Evolutionary conservation across 2,797 vertebrate species (phyloP).

Genomic region (Moxostoma hubbsi): DNA sequence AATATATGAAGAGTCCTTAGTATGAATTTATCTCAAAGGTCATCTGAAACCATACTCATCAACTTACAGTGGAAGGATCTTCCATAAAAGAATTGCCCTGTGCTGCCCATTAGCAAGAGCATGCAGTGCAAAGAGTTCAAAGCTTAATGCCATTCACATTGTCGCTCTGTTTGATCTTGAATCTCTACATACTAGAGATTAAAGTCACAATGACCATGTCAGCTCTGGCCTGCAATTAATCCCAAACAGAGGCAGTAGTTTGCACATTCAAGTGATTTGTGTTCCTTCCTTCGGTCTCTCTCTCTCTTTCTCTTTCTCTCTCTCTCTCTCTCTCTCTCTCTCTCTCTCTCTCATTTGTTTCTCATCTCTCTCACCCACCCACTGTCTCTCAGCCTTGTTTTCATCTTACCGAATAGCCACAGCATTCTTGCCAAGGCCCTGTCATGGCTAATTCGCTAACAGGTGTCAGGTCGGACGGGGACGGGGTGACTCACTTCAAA

Average conservation of each 20-base stretch:
- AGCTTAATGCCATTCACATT: conserved; percentile 31
- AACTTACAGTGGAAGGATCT: neutral
- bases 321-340: no score
- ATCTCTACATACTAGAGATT: conserved; percentile 36
- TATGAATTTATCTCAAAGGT: conserved; percentile 3
- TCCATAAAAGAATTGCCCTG: conserved; percentile 12
- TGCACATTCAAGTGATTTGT: conserved; percentile 28
- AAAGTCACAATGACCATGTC: conserved; percentile 38
- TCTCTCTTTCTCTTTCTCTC: neutral
- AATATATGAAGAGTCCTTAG: neutral
- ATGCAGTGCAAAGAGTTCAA: conserved; percentile 24
- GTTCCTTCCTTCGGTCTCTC: conserved; percentile 17
- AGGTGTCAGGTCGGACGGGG: conserved; percentile 64
- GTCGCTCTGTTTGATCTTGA: conserved; percentile 33
- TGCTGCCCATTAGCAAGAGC: conserved; percentile 31
- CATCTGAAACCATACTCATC: conserved; percentile 4
- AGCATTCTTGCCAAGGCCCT: conserved; percentile 65
- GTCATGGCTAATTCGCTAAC: conserved; percentile 66
- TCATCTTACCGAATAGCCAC: conserved; percentile 56
- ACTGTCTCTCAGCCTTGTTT: conserved; percentile 52
- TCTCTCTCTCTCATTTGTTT: conserved; percentile 18
- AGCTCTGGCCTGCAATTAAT: conserved; percentile 62
- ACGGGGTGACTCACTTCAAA: conserved; percentile 89
- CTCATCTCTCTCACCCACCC: conserved; percentile 35
- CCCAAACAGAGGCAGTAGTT: conserved; percentile 56